A percentile compares a stretch with the other conserved stretches of the same genome.
Evolutionary conservation across 2,888 invertebrate genomes (phyloP).

Genomic region (Drosophila engyochracea): DNA sequence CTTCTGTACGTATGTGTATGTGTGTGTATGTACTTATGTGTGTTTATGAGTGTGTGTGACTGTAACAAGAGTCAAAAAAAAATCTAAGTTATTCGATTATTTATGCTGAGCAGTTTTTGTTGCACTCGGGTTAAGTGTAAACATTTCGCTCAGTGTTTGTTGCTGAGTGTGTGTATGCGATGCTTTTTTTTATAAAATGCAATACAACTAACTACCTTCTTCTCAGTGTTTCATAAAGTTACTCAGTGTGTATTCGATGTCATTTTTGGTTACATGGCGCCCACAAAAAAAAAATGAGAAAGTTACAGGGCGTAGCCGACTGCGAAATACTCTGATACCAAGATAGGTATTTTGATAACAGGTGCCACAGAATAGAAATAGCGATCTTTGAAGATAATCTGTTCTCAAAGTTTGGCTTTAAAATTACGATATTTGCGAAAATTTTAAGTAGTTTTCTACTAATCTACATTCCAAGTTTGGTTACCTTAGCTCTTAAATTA

Average conservation of each 20-base stretch:
- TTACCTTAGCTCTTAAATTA: not conserved
- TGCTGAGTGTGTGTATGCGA: not conserved
- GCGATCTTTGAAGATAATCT: not conserved
- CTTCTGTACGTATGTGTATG: slow-evolving; percentile 8
- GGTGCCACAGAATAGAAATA: not conserved
- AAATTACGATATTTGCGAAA: not conserved
- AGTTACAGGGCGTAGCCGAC: not conserved
- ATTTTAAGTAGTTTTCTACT: not conserved
- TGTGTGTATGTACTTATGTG: slow-evolving; percentile 11
- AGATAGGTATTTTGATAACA: not conserved
- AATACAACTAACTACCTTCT: not conserved
- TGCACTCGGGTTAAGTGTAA: not conserved
- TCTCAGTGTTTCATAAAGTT: slow-evolving; percentile 15
- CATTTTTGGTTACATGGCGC: slow-evolving; percentile 52
- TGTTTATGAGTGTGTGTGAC: not conserved
- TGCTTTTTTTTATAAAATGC: not conserved
- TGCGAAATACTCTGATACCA: not conserved
- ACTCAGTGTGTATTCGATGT: not conserved
- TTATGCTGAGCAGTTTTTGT: not conserved
- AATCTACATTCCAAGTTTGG: not conserved
- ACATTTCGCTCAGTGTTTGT: not conserved
- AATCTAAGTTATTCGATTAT: slow-evolving; percentile 8
- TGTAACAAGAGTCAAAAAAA: slow-evolving; percentile 2
- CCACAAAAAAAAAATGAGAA: slow-evolving; percentile 14
- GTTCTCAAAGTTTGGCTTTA: not conserved